Percentiles rank a stretch among this genome's conserved stretches.
Conservation (phyloP, 1,140 invertebrate genomes). For the Metopolophium dirhodum region DNA sequence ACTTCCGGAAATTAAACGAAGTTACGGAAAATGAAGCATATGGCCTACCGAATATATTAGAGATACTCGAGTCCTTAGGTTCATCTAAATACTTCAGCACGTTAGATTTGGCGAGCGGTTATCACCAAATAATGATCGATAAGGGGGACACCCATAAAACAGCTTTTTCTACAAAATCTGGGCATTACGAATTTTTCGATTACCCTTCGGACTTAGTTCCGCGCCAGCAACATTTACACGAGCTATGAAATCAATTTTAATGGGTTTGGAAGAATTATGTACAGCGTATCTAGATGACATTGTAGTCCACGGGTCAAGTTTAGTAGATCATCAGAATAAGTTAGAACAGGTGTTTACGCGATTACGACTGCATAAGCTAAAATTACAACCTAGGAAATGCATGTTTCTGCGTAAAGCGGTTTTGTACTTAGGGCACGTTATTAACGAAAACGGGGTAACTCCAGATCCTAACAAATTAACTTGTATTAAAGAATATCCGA, state of each 20-base stretch:
- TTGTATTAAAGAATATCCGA: slow-evolving; percentile 62
- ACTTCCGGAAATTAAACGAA: too few relatives aligned
- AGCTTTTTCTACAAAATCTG: background rate
- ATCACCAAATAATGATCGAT: background rate
- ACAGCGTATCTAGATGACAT: background rate
- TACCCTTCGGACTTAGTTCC: slow-evolving; percentile 64
- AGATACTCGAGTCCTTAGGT: too few relatives aligned
- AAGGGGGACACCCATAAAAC: background rate
- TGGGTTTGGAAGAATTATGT: background rate
- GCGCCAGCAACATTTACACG: slow-evolving; percentile 59
- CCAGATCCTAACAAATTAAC: slow-evolving; percentile 62
- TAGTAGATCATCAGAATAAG: slow-evolving; percentile 53
- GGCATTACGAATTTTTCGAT: slow-evolving; percentile 61
- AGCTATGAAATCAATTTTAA: too few relatives aligned
- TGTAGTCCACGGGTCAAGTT: background rate
- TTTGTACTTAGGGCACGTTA: slow-evolving; percentile 63
- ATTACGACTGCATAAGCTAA: slow-evolving; percentile 49
- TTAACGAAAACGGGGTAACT: slow-evolving; percentile 62
- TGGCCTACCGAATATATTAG: too few relatives aligned
- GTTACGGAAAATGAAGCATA: too few relatives aligned
- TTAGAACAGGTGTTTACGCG: slow-evolving; percentile 43
- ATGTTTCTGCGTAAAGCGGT: slow-evolving; percentile 59
- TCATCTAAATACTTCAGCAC: too few relatives aligned
- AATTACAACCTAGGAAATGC: slow-evolving; percentile 60
- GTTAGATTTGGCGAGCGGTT: too few relatives aligned